Conservation (phyloP, 1,140 invertebrate species). For the Cydia amplana region DNA sequence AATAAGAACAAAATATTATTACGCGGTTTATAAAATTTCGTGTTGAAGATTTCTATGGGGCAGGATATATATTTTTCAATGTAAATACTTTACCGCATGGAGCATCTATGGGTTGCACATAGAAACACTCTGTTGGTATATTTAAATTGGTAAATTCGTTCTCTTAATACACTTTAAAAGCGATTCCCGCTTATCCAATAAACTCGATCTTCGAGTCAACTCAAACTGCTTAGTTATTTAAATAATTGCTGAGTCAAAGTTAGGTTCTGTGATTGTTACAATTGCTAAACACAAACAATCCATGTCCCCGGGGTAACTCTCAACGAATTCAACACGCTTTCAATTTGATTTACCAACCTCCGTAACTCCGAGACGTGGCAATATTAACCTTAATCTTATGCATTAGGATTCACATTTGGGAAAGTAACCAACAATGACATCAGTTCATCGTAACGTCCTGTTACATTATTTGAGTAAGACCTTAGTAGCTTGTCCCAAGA, state of each 20-base stretch:
- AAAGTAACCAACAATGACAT: conserved; percentile 11
- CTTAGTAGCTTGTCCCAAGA: conserved; percentile 48
- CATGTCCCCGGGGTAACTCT: conserved; percentile 20
- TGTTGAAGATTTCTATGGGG: no score
- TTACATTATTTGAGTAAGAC: conserved; percentile 47
- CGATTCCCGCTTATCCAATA: not conserved
- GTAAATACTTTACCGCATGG: no score
- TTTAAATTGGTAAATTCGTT: not conserved
- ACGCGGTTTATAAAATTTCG: no score
- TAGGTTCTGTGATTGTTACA: conserved; percentile 30
- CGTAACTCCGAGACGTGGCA: conserved; percentile 15
- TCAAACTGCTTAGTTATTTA: conserved; percentile 26
- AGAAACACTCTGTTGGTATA: not conserved
- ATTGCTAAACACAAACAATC: conserved; percentile 40
- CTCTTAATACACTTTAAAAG: not conserved
- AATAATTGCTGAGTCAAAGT: conserved; percentile 26
- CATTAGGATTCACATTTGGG: conserved; percentile 34
- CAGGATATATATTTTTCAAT: no score
- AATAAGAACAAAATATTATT: no score
- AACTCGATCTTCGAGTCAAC: not conserved
- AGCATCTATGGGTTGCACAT: not conserved
- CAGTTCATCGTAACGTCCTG: conserved; percentile 41
- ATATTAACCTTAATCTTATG: conserved; percentile 31
- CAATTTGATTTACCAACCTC: conserved; percentile 43
- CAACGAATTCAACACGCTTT: conserved; percentile 36